A percentile compares a stretch with the other conserved stretches of the same genome.
Evolutionary conservation across 1,140 invertebrate genomes (phyloP).

Genomic region (Drosophila tropicalis): DNA sequence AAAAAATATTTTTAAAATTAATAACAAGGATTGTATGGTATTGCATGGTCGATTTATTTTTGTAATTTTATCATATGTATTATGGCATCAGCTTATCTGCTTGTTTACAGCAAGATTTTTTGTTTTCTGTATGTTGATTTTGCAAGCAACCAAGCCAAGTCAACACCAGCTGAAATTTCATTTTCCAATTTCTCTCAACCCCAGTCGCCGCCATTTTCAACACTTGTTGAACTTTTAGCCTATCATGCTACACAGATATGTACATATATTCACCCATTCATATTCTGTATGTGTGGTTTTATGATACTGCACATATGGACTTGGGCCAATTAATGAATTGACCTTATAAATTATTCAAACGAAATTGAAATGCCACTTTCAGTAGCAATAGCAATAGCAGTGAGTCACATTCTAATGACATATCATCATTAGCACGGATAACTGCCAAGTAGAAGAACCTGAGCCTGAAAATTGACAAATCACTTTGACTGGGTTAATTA

Average conservation of each 20-base stretch:
- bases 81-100: conserved; percentile 67
- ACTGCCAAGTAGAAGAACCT: neutral
- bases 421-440: conserved; percentile 5
- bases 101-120: conserved; percentile 71
- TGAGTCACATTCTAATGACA: neutral
- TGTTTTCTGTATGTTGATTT: conserved; percentile 52
- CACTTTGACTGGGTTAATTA: conserved; percentile 54
- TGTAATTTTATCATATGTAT: conserved; percentile 37
- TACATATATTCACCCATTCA: neutral
- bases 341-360: conserved; percentile 55
- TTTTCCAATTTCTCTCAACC: conserved; percentile 46
- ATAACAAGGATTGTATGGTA: neutral
- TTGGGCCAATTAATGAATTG: conserved; percentile 52
- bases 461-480: conserved; percentile 40
- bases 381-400: conserved; percentile 14
- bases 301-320: conserved; percentile 39
- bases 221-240: conserved; percentile 67
- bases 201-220: conserved; percentile 2
- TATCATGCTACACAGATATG: conserved; percentile 21
- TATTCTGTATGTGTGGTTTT: neutral
- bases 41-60: neutral
- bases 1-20: no score
- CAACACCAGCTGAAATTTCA: conserved; percentile 60
- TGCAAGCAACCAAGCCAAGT: conserved; percentile 47
- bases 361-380: conserved; percentile 62